Conservation (phyloP, 2,113 vertebrate species). For the Madoqua kirkii region DNA sequence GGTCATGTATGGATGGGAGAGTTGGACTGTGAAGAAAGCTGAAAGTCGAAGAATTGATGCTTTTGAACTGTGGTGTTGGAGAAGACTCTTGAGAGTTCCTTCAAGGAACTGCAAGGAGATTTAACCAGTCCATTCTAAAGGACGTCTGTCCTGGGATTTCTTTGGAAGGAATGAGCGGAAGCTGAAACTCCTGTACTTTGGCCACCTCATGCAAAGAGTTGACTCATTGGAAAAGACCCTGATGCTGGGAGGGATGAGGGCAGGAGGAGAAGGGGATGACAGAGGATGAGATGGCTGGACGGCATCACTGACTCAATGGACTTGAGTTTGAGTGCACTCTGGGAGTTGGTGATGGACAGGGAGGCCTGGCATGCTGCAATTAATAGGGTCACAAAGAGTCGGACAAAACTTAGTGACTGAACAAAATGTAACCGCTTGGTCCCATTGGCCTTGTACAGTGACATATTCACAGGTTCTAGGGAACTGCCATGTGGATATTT, state of each 20-base stretch:
- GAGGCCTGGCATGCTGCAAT: not conserved
- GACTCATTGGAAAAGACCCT: not conserved
- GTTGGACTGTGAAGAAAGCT: no score
- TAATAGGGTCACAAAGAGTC: not conserved
- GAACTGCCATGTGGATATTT: not conserved
- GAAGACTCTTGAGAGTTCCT: no score
- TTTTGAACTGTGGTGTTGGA: no score
- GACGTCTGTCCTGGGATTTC: not conserved
- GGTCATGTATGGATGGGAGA: no score
- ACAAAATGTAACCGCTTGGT: not conserved
- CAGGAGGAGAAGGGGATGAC: not conserved
- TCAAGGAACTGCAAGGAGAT: no score
- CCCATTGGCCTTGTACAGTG: not conserved
- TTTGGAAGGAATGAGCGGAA: not conserved
- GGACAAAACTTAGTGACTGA: not conserved
- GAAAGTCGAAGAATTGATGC: accelerated
- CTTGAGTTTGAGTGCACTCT: not conserved
- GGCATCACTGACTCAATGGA: not conserved
- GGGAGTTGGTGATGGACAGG: not conserved
- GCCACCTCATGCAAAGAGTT: not conserved
- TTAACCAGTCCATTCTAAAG: not conserved
- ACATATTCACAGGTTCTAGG: not conserved
- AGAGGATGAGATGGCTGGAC: not conserved
- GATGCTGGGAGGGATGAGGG: not conserved
- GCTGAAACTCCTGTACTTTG: not conserved